These are phyloP conservation scores for Apodemus sylvaticus DNA, from an alignment of 2,113 vertebrate species.

Conservation along the genomic window DNA sequence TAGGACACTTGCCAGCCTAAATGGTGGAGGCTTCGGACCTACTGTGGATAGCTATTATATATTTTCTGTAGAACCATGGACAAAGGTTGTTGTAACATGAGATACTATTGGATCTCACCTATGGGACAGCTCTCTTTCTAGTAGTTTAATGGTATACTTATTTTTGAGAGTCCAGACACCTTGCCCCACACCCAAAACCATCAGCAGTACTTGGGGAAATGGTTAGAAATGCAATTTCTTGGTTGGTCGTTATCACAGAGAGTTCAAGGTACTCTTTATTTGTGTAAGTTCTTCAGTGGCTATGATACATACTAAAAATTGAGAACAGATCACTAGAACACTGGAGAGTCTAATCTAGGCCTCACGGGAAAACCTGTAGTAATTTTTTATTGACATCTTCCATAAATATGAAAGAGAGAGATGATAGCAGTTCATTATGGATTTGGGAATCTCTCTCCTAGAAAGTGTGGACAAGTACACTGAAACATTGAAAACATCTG, in stretches of 20 bases:
- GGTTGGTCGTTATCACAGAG: background rate
- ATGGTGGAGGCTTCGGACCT: background rate
- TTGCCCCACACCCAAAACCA: background rate
- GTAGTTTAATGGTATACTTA: background rate
- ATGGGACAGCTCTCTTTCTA: background rate
- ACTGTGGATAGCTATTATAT: background rate
- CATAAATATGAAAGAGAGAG: background rate
- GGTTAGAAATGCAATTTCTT: conserved; percentile 9
- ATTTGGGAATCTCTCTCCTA: conserved; percentile 40
- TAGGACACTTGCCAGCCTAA: background rate
- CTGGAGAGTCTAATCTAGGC: background rate
- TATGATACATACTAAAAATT: background rate
- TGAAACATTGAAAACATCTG: background rate
- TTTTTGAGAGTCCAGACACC: background rate
- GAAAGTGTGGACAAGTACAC: background rate
- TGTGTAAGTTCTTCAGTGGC: background rate
- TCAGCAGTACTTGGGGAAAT: background rate
- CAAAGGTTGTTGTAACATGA: background rate
- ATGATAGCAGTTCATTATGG: background rate
- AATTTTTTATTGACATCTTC: background rate
- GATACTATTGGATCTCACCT: background rate
- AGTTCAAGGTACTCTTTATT: conserved; percentile 1
- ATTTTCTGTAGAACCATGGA: background rate
- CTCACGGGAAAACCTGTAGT: background rate
- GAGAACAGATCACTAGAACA: background rate